These are phyloP conservation scores for Drosophila trapezifrons DNA, from an alignment of 1,140 invertebrate genomes.

Conservation along the genomic window DNA sequence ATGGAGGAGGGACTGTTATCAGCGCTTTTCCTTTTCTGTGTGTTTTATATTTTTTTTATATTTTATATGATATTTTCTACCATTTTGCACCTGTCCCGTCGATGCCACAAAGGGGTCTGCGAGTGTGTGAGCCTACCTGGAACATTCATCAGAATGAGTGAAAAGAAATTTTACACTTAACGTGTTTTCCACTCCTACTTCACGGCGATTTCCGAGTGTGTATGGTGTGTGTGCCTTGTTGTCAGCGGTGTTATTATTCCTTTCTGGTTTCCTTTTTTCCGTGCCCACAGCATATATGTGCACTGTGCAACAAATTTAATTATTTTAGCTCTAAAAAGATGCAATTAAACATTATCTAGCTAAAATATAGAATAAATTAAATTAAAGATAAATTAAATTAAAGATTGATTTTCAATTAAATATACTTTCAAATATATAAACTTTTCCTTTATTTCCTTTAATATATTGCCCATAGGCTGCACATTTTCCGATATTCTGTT, in stretches of 20 bases:
- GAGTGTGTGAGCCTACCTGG: slow-evolving; percentile 28
- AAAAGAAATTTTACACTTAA: slow-evolving; percentile 82
- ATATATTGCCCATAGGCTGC: too few species aligned
- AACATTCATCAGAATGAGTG: slow-evolving; percentile 74
- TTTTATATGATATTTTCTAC: slow-evolving; percentile 44
- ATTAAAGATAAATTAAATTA: too few species aligned
- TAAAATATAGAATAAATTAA: too few species aligned
- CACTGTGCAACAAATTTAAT: not conserved
- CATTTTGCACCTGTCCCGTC: slow-evolving; percentile 65
- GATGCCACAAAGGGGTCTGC: slow-evolving; percentile 36
- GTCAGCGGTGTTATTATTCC: slow-evolving; percentile 52
- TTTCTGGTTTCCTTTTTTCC: slow-evolving; percentile 29
- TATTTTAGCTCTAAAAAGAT: too few species aligned
- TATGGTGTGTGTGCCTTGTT: slow-evolving; percentile 42
- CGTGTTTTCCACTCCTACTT: slow-evolving; percentile 71
- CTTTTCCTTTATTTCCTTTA: too few species aligned
- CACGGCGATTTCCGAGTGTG: slow-evolving; percentile 27
- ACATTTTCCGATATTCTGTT: too few species aligned
- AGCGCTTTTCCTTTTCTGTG: slow-evolving; percentile 40
- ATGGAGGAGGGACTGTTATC: slow-evolving; percentile 48
- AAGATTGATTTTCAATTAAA: too few species aligned
- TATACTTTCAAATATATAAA: too few species aligned
- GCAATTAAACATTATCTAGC: too few species aligned
- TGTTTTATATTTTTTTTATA: slow-evolving; percentile 29
- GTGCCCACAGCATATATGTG: not conserved